These are phyloP conservation scores for Dinoponera quadriceps DNA, from an alignment of 1,140 invertebrate genomes.

Conservation along the genomic window DNA sequence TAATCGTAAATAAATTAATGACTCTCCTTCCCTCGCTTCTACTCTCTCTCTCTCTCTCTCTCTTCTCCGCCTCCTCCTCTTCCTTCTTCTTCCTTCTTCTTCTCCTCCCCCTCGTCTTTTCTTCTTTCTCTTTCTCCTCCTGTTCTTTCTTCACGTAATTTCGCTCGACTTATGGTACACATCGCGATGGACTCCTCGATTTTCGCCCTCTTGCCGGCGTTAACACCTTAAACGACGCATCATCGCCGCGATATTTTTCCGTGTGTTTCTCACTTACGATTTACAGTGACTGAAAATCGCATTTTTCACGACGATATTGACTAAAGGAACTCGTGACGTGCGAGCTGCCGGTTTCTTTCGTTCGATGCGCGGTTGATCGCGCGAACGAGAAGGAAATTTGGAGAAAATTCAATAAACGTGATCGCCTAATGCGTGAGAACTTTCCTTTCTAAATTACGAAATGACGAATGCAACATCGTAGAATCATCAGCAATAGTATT, in stretches of 20 bases:
- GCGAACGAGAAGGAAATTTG: no score
- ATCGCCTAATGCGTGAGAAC: no score
- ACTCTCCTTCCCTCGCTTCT: conserved; percentile 2
- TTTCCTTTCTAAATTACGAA: no score
- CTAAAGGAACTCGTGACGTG: no score
- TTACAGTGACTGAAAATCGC: background rate
- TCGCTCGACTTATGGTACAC: conserved; percentile 54
- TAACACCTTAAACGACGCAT: conserved; percentile 7
- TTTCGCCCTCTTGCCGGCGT: conserved; percentile 19
- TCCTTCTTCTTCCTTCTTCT: background rate
- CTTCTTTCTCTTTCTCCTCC: no score
- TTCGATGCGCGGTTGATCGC: no score
- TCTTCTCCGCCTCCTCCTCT: conserved; percentile 9
- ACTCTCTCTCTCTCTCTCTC: background rate
- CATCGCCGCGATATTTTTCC: no score
- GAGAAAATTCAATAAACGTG: no score
- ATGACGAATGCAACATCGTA: no score
- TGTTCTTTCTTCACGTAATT: conserved; percentile 15
- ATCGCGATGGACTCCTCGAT: conserved; percentile 40
- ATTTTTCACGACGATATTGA: background rate
- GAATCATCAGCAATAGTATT: no score
- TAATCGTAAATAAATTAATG: conserved; percentile 61
- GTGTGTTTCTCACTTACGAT: no score
- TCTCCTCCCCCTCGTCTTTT: background rate
- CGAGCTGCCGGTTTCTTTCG: no score